A percentile compares a stretch with the other conserved stretches of the same genome.
phyloP scores from a whole-genome alignment of 2,888 invertebrate genomes.

The Drosophila lutescens region DNA sequence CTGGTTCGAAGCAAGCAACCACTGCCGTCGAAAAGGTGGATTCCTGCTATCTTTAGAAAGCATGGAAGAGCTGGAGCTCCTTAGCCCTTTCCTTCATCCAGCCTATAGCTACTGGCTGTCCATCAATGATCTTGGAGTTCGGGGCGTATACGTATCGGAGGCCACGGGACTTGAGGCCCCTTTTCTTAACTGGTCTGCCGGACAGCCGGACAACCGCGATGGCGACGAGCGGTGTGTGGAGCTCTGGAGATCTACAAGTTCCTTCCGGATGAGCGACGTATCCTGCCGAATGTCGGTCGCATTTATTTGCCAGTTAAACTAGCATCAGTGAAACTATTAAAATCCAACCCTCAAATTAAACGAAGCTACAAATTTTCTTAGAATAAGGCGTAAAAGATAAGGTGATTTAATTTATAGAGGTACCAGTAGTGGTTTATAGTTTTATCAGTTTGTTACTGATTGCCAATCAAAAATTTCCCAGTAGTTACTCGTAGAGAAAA shows the following conservation, averaged over 20 bases:
- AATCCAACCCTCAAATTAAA: no score
- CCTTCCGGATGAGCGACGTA: constrained; percentile 15
- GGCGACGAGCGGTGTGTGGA: constrained; percentile 18
- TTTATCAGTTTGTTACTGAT: neutral
- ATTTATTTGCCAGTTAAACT: constrained; percentile 16
- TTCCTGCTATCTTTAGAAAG: constrained; percentile 10
- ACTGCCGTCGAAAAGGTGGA: constrained; percentile 7
- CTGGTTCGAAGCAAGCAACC: constrained; percentile 14
- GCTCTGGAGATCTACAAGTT: constrained; percentile 14
- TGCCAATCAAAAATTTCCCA: neutral
- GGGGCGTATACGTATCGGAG: constrained; percentile 5
- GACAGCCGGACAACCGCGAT: constrained; percentile 16
- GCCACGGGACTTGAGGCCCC: constrained; percentile 19
- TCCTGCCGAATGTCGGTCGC: neutral
- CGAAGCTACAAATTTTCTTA: neutral
- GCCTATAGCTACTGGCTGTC: constrained; percentile 15
- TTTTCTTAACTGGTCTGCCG: constrained; percentile 8
- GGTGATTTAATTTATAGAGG: no score
- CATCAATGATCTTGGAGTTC: constrained; percentile 15
- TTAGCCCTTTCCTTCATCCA: constrained; percentile 14
- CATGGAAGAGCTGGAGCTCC: constrained; percentile 1
- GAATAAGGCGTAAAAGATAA: no score
- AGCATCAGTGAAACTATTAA: neutral
- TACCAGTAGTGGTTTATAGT: neutral
- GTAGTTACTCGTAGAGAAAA: no score